Conservation (phyloP, 2,797 vertebrate genomes). For the Amazona finschi region DNA sequence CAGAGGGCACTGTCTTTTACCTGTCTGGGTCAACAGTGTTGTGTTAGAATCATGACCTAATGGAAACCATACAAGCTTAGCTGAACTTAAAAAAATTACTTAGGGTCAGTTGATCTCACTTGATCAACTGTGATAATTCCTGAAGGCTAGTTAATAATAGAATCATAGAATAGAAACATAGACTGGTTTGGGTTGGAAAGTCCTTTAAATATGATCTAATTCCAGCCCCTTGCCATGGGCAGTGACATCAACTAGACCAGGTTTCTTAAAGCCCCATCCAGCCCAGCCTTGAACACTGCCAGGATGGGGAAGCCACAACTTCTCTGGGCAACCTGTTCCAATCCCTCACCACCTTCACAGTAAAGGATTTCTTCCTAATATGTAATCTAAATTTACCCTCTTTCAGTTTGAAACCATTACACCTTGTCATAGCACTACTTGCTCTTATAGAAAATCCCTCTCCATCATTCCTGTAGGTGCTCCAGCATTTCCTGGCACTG, state of each 20-base stretch:
- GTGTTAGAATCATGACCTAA: background rate
- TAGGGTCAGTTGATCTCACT: background rate
- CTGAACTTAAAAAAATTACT: background rate
- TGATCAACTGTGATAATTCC: slow-evolving; percentile 20
- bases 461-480: background rate
- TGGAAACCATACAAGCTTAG: background rate
- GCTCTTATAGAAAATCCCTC: background rate
- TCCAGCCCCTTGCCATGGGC: background rate
- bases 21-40: background rate
- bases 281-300: background rate
- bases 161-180: background rate
- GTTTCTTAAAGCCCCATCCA: background rate
- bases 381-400: background rate
- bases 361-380: background rate
- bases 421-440: background rate
- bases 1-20: background rate
- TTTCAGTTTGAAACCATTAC: background rate
- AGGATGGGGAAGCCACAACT: background rate
- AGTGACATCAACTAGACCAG: background rate
- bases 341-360: background rate
- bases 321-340: background rate
- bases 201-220: background rate
- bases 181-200: background rate
- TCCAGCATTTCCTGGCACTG: background rate
- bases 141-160: background rate